phyloP scores from a whole-genome alignment of 2,113 vertebrate genomes.

The Hydrolagus affinis region DNA sequence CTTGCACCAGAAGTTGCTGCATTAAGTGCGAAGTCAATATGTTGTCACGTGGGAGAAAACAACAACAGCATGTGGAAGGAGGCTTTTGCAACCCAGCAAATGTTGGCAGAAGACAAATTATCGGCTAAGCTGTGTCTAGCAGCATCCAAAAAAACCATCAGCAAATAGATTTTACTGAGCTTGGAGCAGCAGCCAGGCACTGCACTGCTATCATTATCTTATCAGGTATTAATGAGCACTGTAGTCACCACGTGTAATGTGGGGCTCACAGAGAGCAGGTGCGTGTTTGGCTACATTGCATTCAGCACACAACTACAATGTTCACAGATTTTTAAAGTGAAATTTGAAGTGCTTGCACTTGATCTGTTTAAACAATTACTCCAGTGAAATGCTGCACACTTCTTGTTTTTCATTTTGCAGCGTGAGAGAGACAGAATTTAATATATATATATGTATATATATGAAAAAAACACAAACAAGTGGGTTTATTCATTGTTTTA shows the following conservation, averaged over 20 bases:
- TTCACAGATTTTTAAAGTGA: not conserved
- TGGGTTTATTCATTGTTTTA: not conserved
- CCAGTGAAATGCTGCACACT: not conserved
- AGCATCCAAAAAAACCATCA: not conserved
- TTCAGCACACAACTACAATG: not conserved
- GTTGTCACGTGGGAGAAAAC: not conserved
- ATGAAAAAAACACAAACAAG: no score
- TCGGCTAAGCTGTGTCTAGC: not conserved
- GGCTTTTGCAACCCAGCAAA: not conserved
- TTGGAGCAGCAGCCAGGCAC: not conserved
- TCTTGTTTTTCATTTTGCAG: not conserved
- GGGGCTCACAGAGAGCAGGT: constrained; percentile 15
- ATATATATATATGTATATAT: no score
- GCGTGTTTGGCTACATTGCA: constrained; percentile 2
- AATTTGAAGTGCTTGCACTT: constrained; percentile 23
- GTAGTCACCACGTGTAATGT: not conserved
- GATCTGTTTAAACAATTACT: not conserved
- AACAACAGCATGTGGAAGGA: not conserved
- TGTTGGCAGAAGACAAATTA: not conserved
- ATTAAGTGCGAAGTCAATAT: not conserved
- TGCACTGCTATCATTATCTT: constrained; percentile 27
- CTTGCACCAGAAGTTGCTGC: not conserved
- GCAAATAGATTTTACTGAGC: not conserved
- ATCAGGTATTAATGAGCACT: constrained; percentile 26
- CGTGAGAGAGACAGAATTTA: not conserved